Conservation (phyloP, 2,797 vertebrate genomes). For the Pelochelys cantorii region DNA sequence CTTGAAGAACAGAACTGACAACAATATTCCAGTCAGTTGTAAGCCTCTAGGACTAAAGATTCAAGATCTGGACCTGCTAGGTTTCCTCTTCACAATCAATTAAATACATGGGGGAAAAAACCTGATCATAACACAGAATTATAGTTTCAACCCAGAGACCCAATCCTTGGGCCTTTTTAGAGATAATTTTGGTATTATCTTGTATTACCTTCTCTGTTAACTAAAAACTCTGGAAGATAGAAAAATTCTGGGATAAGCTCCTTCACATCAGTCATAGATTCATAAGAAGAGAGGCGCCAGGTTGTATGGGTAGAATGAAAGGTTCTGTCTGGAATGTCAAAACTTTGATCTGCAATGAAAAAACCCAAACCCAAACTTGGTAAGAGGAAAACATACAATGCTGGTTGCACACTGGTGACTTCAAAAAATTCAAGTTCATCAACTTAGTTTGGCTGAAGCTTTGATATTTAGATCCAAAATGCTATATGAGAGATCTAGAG, state of each 20-base stretch:
- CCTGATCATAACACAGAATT: neutral
- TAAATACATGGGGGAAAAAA: neutral
- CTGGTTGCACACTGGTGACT: constrained; percentile 11
- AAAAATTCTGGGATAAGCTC: constrained; percentile 99
- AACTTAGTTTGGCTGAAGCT: neutral
- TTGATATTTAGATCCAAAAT: constrained; percentile 23
- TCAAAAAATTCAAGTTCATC: neutral
- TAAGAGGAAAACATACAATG: neutral
- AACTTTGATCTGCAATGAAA: constrained; percentile 94
- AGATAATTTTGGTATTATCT: neutral
- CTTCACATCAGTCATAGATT: constrained; percentile 99
- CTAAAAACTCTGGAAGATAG: constrained; percentile 97
- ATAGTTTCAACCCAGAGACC: constrained; percentile 19
- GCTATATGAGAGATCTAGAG: neutral
- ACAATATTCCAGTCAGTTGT: neutral
- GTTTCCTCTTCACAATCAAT: neutral
- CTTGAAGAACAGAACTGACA: neutral
- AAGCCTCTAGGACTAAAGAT: neutral
- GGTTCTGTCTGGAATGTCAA: constrained; percentile 99
- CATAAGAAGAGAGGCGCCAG: constrained; percentile 97
- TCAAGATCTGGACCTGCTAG: neutral
- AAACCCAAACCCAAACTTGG: constrained; percentile 18
- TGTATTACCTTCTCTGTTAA: constrained; percentile 95
- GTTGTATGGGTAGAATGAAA: constrained; percentile 99
- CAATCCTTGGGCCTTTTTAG: neutral